A percentile compares a stretch with the other conserved stretches of the same genome.
These are phyloP conservation scores for Hipposideros armiger DNA, from an alignment of 2,113 vertebrate species.

Conservation along the genomic window DNA sequence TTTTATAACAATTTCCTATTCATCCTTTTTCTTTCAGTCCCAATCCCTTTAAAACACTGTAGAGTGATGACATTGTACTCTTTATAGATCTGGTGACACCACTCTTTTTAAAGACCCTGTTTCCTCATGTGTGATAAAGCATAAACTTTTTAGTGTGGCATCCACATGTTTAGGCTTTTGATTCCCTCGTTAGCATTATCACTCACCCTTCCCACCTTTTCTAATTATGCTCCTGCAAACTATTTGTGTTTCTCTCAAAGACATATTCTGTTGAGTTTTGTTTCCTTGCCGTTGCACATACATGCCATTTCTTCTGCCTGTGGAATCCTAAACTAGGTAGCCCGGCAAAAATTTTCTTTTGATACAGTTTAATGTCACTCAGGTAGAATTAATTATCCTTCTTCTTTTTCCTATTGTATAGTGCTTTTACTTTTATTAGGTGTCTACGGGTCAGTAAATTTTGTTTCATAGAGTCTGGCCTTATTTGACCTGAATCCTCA, in stretches of 20 bases:
- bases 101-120: background rate
- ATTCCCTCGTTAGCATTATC: background rate
- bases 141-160: background rate
- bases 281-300: conserved; percentile 17
- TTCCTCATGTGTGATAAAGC: background rate
- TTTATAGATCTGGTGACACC: background rate
- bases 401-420: background rate
- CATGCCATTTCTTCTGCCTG: background rate
- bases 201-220: background rate
- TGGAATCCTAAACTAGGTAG: conserved; percentile 14
- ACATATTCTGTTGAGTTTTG: conserved; percentile 19
- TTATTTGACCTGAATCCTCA: background rate
- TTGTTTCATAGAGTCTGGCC: background rate
- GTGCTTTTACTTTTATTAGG: background rate
- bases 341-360: conserved; percentile 16
- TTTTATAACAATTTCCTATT: background rate
- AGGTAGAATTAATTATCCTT: background rate
- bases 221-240: background rate
- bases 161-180: background rate
- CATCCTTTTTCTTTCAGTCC: background rate
- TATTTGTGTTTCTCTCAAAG: background rate
- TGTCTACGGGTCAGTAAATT: background rate
- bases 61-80: background rate
- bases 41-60: background rate
- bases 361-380: background rate